Base-by-base conservation (phyloP, 2,797 vertebrate species). In the Hypotaenidia philippensis region DNA sequence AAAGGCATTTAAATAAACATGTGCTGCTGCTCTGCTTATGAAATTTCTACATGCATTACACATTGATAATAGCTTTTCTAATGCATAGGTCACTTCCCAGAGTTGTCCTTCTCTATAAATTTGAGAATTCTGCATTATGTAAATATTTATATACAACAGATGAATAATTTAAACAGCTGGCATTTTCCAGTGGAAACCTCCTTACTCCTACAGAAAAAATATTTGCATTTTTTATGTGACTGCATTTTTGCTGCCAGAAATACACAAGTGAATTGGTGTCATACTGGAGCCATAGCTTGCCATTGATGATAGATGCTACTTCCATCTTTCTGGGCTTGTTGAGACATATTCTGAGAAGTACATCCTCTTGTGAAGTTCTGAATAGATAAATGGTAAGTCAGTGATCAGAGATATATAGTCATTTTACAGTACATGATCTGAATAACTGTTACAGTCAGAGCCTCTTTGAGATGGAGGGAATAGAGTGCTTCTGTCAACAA, bases 1-100 rank as follows among this genome's bases (percentile, higher is more conserved):
- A 91, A 95, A 96, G 95, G 90, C 96, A 84, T 94, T 97, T 95
- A 95, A 96, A 92, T 95, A 96, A 96, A 97, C 87, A 84, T 91
- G 92, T 95, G 93, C 82, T 93, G 77, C 86, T 91, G 82, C 89
- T 94, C 85, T 82, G 86, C 96, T 96, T 97, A 96, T 97, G 96
- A 97, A 97, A 95, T 97, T 96, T 97, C 71, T 96, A 72, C 52
- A 14, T 68, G 64, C 55, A 88, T 92, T 91, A 82, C 49, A 80
- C 83, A 41, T 87, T 96, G 79, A 69, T 83, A 83, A 83, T 65
- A 92, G 47, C 45, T 66, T 96, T 95, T 78, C 70, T 77, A 60
- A 69, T 47, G 44, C 65, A n/a, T n/a, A 89, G 45, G 12, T 88
- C 52, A 63, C 41, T 49, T 83, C 93, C 87, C 56, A 93, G 87